phyloP scores from a whole-genome alignment of 1,140 invertebrate species.

The Vanessa atalanta region DNA sequence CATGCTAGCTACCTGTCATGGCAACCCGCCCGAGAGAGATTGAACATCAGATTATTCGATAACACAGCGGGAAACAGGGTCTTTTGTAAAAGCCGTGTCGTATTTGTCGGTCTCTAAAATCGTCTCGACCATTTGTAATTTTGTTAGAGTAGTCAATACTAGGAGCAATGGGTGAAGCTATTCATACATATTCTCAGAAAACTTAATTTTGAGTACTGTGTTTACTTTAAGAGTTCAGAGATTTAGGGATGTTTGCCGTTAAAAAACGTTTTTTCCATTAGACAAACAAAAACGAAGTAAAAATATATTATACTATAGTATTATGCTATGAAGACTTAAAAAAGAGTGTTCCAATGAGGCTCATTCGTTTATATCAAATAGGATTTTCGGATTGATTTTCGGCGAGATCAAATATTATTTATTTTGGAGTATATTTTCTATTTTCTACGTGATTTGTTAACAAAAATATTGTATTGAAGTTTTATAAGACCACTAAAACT shows the following conservation, averaged over 20 bases:
- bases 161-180: not conserved
- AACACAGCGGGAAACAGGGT: constrained; percentile 37
- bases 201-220: not conserved
- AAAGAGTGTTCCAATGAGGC: too few species aligned
- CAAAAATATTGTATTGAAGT: too few species aligned
- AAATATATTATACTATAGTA: too few species aligned
- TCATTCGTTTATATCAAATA: too few species aligned
- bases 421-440: too few species aligned
- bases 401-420: too few species aligned
- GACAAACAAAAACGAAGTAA: too few species aligned
- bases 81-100: constrained; percentile 39
- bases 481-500: too few species aligned
- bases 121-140: constrained; percentile 46
- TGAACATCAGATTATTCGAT: constrained; percentile 46
- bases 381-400: too few species aligned
- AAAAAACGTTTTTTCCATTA: too few species aligned
- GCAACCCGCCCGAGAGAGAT: constrained; percentile 49
- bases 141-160: constrained; percentile 37
- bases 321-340: too few species aligned
- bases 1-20: constrained; percentile 56
- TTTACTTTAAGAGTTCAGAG: not conserved
- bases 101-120: constrained; percentile 40
- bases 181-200: not conserved
- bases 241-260: not conserved
- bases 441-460: too few species aligned